Percentiles rank a stretch among this genome's conserved stretches.
phyloP scores from a whole-genome alignment of 35 echinoderm and acorn worm genomes.

The Apostichopus parvimensis region DNA sequence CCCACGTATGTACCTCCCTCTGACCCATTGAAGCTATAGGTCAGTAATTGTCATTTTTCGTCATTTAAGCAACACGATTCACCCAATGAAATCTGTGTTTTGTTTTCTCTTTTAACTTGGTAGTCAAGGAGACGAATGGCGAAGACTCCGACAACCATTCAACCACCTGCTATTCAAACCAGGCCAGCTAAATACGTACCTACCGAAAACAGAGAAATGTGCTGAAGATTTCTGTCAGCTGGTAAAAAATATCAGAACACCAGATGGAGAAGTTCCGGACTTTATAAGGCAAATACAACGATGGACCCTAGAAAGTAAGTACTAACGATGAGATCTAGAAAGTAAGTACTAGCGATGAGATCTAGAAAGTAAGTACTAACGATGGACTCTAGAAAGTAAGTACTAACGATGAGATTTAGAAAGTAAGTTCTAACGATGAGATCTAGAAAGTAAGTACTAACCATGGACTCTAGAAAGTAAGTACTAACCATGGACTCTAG shows the following conservation, averaged over 20 bases:
- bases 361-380: too few species aligned
- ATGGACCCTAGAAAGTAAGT: constrained; percentile 96
- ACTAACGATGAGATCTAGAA: too few species aligned
- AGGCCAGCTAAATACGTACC: constrained; percentile 58
- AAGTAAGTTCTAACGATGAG: too few species aligned
- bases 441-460: too few species aligned
- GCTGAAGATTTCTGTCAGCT: constrained; percentile 76
- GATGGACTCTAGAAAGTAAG: too few species aligned
- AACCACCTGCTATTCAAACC: constrained; percentile 84
- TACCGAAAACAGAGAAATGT: constrained; percentile 75
- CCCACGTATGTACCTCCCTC: too few species aligned
- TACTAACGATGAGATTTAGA: too few species aligned
- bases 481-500: constrained; percentile 27
- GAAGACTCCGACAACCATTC: constrained; percentile 65
- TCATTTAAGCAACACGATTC: background rate
- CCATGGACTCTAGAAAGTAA: too few species aligned
- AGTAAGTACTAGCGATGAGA: too few species aligned
- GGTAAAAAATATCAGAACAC: constrained; percentile 51
- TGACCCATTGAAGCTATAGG: too few species aligned
- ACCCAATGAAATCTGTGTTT: background rate
- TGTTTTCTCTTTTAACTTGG: background rate
- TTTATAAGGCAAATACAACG: constrained; percentile 76
- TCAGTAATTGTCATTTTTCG: too few species aligned
- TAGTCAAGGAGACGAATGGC: constrained; percentile 93
- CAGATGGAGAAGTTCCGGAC: constrained; percentile 75